phyloP scores from a whole-genome alignment of 2,113 vertebrate genomes.

The Athene cunicularia region DNA sequence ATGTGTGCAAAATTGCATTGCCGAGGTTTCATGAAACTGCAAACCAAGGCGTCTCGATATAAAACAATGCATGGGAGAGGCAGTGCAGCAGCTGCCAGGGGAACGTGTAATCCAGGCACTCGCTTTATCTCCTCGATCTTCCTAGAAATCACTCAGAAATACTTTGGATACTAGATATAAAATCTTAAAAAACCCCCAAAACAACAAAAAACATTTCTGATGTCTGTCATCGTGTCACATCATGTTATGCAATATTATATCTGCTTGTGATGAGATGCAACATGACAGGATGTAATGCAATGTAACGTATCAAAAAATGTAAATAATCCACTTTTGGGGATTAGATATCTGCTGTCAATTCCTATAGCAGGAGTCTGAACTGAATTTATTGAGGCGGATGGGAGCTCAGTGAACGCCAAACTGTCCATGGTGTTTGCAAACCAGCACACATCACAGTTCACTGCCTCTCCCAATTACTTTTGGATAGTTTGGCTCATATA shows the following conservation, averaged over 20 bases:
- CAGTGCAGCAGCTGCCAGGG: background rate
- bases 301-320: constrained; percentile 83
- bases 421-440: constrained; percentile 70
- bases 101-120: background rate
- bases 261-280: constrained; percentile 68
- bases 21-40: background rate
- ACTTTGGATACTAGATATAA: constrained; percentile 4
- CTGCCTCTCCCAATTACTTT: constrained; percentile 79
- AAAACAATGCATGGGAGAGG: background rate
- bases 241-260: constrained; percentile 73
- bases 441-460: constrained; percentile 68
- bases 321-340: constrained; percentile 81
- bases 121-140: background rate
- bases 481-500: constrained; percentile 73
- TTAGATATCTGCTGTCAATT: constrained; percentile 82
- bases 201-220: constrained; percentile 54
- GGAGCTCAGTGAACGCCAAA: constrained; percentile 71
- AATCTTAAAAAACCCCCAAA: constrained; percentile 12
- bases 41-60: background rate
- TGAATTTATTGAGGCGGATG: constrained; percentile 76
- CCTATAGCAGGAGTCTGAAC: constrained; percentile 66
- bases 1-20: background rate
- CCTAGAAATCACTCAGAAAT: constrained; percentile 12
- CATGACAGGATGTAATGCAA: constrained; percentile 79
- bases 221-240: constrained; percentile 72